A percentile compares a stretch with the other conserved stretches of the same genome.
Evolutionary conservation across 2,113 vertebrate genomes (phyloP).

Genomic region (Mormyrus iriodes): DNA sequence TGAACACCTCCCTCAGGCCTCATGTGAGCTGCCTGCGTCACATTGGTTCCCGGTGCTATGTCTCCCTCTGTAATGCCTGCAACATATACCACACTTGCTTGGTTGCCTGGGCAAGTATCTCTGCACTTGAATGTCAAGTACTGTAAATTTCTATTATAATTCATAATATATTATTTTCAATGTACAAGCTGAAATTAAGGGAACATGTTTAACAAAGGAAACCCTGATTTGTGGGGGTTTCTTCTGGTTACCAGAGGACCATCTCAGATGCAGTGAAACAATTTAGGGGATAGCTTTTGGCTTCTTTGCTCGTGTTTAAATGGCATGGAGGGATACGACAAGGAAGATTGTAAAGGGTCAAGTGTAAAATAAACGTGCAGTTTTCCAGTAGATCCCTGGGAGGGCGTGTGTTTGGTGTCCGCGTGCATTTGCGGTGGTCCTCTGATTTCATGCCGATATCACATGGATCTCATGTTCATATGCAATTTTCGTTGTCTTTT

Average conservation of each 20-base stretch:
- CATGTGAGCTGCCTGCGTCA: neutral
- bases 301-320: neutral
- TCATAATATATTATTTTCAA: conserved; percentile 35
- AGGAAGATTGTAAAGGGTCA: neutral
- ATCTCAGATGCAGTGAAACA: conserved; percentile 34
- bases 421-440: conserved; percentile 29
- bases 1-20: neutral
- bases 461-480: neutral
- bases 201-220: conserved; percentile 43
- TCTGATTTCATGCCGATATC: neutral
- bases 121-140: conserved; percentile 39
- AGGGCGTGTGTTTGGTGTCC: neutral
- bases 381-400: neutral
- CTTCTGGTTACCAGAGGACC: conserved; percentile 20
- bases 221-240: conserved; percentile 40
- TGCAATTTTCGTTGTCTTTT: neutral
- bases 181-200: conserved; percentile 44
- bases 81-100: neutral
- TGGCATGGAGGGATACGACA: neutral
- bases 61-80: conserved; percentile 23
- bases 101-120: conserved; percentile 8
- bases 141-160: conserved; percentile 30
- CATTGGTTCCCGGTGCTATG: neutral
- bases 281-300: neutral
- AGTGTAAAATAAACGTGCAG: neutral